Conservation (phyloP, 2,888 invertebrate species). For the Cataglyphis altisquamis region DNA sequence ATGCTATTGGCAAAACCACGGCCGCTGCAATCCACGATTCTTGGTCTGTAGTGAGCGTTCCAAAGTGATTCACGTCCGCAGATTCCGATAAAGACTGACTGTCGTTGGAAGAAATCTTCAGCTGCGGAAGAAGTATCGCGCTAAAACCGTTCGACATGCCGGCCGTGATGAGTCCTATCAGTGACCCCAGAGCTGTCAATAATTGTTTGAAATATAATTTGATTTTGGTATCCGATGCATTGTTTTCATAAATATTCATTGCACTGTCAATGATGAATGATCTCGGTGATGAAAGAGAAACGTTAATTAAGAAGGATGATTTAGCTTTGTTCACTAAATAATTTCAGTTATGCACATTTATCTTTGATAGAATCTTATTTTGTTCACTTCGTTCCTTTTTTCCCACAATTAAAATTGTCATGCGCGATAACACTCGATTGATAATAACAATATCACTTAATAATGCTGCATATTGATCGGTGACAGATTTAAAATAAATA, state of each 20-base stretch:
- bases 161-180: slow-evolving; percentile 87
- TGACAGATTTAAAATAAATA: not conserved
- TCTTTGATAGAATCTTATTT: not conserved
- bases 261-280: not conserved
- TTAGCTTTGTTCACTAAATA: not conserved
- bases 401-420: not conserved
- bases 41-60: slow-evolving; percentile 85
- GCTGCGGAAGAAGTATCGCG: slow-evolving; percentile 89
- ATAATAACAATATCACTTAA: not conserved
- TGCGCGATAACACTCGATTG: not conserved
- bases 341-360: not conserved
- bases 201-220: slow-evolving; percentile 84
- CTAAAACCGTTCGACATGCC: slow-evolving; percentile 90
- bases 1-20: slow-evolving; percentile 88
- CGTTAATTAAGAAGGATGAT: not conserved
- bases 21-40: slow-evolving; percentile 87
- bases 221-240: slow-evolving; percentile 16
- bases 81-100: slow-evolving; percentile 87
- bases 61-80: slow-evolving; percentile 2
- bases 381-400: not conserved
- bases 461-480: not conserved
- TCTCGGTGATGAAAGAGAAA: not conserved
- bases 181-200: slow-evolving; percentile 87
- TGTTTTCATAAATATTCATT: not conserved
- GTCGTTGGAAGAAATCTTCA: slow-evolving; percentile 83